These are phyloP conservation scores for Oxyruncus cristatus DNA, from an alignment of 2,113 vertebrate genomes.

Conservation along the genomic window DNA sequence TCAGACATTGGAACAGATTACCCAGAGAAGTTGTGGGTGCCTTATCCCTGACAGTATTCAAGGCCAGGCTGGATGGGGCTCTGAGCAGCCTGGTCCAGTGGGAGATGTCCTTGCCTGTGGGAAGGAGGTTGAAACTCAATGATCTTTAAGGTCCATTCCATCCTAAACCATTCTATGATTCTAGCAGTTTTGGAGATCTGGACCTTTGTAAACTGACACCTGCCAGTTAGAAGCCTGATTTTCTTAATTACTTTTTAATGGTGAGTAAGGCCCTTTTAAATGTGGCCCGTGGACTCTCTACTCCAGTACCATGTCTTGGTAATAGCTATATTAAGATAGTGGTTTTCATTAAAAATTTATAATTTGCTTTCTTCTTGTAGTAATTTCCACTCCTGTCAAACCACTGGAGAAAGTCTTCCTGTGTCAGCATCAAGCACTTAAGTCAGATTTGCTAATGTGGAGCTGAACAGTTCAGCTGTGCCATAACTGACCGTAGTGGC, in stretches of 20 bases:
- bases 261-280: background rate
- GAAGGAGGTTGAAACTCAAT: background rate
- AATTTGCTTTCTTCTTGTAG: background rate
- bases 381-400: background rate
- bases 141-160: background rate
- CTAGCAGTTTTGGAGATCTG: background rate
- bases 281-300: background rate
- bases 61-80: background rate
- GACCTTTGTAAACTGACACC: background rate
- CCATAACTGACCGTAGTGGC: background rate
- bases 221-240: background rate
- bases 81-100: background rate
- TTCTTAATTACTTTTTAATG: background rate
- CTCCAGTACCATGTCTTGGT: background rate
- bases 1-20: background rate
- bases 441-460: background rate
- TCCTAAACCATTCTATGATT: background rate
- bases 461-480: background rate
- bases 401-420: background rate
- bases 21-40: background rate
- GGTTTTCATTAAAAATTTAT: background rate
- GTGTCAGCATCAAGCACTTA: background rate
- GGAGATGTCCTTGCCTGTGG: background rate
- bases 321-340: background rate
- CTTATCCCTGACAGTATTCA: background rate